Percentiles rank a stretch among this genome's conserved stretches.
Conservation (phyloP, 2,113 vertebrate species). For the Tragelaphus buxtoni region DNA sequence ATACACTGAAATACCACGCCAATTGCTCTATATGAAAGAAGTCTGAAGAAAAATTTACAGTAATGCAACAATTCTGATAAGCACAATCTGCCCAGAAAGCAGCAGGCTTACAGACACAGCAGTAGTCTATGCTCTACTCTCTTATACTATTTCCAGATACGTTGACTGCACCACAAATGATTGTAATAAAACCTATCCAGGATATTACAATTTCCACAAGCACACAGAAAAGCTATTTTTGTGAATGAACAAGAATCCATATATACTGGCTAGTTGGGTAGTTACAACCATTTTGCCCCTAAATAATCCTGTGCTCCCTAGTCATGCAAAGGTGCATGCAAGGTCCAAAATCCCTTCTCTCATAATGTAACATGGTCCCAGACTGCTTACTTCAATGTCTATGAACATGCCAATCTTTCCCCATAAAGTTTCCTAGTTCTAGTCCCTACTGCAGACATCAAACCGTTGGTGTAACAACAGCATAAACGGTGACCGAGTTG, state of each 20-base stretch:
- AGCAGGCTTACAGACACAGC: neutral
- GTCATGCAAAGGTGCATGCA: conserved; percentile 3
- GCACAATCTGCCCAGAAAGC: neutral
- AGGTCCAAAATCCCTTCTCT: conserved; percentile 40
- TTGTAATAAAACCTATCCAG: neutral
- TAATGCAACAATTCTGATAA: conserved; percentile 15
- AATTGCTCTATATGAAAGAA: neutral
- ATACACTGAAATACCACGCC: conserved; percentile 4
- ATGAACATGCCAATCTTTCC: neutral
- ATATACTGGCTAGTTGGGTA: neutral
- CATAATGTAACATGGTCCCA: neutral
- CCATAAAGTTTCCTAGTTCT: conserved; percentile 14
- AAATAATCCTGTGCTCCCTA: neutral
- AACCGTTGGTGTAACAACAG: neutral
- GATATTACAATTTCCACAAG: neutral
- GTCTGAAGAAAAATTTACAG: neutral
- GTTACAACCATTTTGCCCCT: neutral
- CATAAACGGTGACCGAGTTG: neutral
- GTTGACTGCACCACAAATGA: neutral
- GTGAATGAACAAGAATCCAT: neutral
- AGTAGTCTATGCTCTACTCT: neutral
- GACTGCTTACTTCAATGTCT: neutral
- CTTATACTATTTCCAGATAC: neutral
- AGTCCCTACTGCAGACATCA: neutral
- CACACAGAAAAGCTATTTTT: neutral